Evolutionary conservation across 2,113 vertebrate species (phyloP), one percentile per base, ranked within the genome.

Genomic region (Stegostoma tigrinum): DNA sequence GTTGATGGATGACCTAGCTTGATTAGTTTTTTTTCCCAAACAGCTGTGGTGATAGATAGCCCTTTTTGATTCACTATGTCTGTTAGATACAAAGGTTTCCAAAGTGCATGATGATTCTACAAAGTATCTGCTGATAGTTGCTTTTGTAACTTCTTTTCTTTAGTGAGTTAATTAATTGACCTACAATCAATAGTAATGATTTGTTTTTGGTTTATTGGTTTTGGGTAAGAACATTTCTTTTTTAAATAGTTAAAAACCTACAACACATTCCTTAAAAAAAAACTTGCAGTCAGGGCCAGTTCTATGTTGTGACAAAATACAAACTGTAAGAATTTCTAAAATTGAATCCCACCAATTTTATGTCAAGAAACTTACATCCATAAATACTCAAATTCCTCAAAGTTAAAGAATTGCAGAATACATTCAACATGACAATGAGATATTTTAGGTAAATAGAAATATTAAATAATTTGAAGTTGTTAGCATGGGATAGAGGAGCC

Each of bases 101-200:
- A 72, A 45, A 95, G 42, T 45, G 75, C 68, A 34, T 42, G 67
- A 75, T 75, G 67, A 72, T 34, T 52, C 42, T 48, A 48, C 52
- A 34, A 95, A 52, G 67, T 95, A 68, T 45, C 68, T 72, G 38
- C 94, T 72, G 68, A 75, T 72, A 72, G 94, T 95, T 67, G 94
- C 94, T 95, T 95, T 72, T 95, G 94, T 95, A 72, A 75, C 93
- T 95, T 95, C 72, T 45, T 95, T 72, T 95, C 68, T 34, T 30
- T 52, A 95, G 72, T 52, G 24, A 42, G 52, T 45, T 95, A 95
- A 95, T 95, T 72, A 95, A 95, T 95, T 75, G 68, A 52, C 5
- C 94, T 95, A 52, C 30, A 45, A 72, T 95, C 94, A 95, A 75
- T 72, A 95, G 27, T 52, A 95, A 95, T 95, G 67, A 95, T 75